Percentiles rank a stretch among this genome's conserved stretches.
These are phyloP conservation scores for Tineola bisselliella DNA, from an alignment of 2,888 invertebrate genomes.

Conservation along the genomic window DNA sequence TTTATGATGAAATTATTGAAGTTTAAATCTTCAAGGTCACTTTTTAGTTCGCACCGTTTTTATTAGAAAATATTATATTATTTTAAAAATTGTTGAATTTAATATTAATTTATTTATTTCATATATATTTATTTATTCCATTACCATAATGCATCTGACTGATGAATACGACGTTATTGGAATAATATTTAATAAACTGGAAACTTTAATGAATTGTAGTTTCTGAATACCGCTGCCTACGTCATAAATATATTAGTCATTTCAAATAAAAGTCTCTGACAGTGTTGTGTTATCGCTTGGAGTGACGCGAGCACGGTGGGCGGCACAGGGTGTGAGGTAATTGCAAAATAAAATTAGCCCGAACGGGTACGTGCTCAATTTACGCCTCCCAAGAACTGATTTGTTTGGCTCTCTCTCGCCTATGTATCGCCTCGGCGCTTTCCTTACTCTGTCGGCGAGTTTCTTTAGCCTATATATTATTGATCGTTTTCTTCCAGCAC, in stretches of 20 bases:
- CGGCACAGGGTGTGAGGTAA: conserved; percentile 46
- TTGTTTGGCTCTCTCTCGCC: conserved; percentile 43
- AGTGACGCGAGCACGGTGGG: conserved; percentile 24
- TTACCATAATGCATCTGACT: no score
- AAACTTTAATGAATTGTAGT: no score
- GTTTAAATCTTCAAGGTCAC: not conserved
- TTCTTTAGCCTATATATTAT: conserved; percentile 59
- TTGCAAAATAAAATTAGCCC: conserved; percentile 69
- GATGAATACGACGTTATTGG: no score
- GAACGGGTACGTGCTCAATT: conserved; percentile 69
- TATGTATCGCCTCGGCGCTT: conserved; percentile 30
- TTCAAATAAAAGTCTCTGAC: conserved; percentile 26
- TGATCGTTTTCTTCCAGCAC: conserved; percentile 46
- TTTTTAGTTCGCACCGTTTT: no score
- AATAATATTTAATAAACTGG: no score
- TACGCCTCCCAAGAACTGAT: conserved; percentile 63
- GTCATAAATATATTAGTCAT: not conserved
- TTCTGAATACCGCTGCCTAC: no score
- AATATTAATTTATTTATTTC: no score
- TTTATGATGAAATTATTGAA: not conserved
- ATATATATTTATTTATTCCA: no score
- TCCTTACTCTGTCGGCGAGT: conserved; percentile 34
- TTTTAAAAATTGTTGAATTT: no score
- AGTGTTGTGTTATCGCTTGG: conserved; percentile 55
- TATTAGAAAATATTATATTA: no score